Conservation (phyloP, 2,888 invertebrate species). For the Dolichopus griseipennis region DNA sequence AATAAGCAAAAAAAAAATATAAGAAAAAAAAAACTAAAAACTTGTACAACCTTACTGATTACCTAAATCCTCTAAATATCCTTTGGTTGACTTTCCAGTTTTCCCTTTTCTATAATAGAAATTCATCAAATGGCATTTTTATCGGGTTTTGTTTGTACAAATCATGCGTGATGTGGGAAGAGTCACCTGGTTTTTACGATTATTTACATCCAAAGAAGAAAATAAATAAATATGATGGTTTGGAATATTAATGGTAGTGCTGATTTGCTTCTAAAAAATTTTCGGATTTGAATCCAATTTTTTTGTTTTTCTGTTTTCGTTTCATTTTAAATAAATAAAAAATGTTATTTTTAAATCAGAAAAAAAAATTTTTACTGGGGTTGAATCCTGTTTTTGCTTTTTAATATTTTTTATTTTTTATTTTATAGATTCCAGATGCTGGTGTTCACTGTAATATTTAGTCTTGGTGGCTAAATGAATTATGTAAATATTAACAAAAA, state of each 20-base stretch:
- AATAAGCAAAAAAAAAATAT: no score
- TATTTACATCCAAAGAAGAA: background rate
- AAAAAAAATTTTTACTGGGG: background rate
- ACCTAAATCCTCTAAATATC: background rate
- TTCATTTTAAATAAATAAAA: background rate
- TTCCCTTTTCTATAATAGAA: background rate
- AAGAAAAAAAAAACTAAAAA: background rate
- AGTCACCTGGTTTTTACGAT: conserved; percentile 6
- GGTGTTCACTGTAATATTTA: background rate
- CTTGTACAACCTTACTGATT: conserved; percentile 6
- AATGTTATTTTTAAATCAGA: background rate
- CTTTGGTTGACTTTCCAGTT: background rate
- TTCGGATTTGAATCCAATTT: no score
- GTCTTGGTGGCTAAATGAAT: background rate
- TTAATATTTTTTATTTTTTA: no score
- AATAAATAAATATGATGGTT: no score
- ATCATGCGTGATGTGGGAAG: background rate
- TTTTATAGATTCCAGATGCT: background rate
- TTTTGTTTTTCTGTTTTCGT: no score
- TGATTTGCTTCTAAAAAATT: background rate
- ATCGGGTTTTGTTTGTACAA: conserved; percentile 2
- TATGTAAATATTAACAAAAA: background rate
- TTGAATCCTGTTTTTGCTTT: no score
- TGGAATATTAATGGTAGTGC: background rate
- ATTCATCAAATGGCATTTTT: background rate